Evolutionary conservation across 1,140 invertebrate species (phyloP), one percentile per base, ranked within the genome.

Genomic region (Agraylea sexmaculata): DNA sequence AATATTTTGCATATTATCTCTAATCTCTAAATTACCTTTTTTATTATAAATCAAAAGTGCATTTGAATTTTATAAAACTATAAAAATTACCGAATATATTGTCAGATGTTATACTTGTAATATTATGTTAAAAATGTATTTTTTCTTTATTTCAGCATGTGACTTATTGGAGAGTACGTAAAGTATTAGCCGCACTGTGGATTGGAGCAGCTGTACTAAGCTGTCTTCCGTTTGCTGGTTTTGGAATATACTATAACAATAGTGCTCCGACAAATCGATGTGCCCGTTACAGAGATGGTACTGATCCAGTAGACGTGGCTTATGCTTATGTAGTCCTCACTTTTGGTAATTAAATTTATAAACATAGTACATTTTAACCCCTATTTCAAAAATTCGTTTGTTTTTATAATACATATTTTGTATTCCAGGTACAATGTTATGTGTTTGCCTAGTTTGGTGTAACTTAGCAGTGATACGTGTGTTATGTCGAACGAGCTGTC

Each of bases 381-480:
- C n/a, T n/a, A n/a, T n/a, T n/a, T n/a, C n/a, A n/a, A n/a, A n/a
- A n/a, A n/a, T n/a, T n/a, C n/a, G n/a, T n/a, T n/a, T n/a, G n/a
- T n/a, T n/a, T n/a, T n/a, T n/a, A n/a, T n/a, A n/a, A n/a, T n/a
- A n/a, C n/a, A n/a, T n/a, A n/a, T n/a, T 17, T 52, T 5, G 32
- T 34, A 28, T 51, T 59, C 1, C 59, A 88, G 86, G 85, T 13
- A 75, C 74, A 0, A 48, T 76, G 4, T 68, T 88, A 6, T 84
- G 81, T 53, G 44, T 77, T 1, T 76, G 80, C 28, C 83, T 89
- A 47, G 82, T 86, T 2, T 77, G 76, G 55, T 87, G 82, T 57
- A 88, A 89, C 57, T 54, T 86, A 31, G 77, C 80, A 2, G 84
- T 89, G n/a, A 80, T 83, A 22, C 66, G 74, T 37, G 76, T 80